These are phyloP conservation scores for Drosophila truncata DNA, from an alignment of 1,140 invertebrate genomes.

Conservation along the genomic window DNA sequence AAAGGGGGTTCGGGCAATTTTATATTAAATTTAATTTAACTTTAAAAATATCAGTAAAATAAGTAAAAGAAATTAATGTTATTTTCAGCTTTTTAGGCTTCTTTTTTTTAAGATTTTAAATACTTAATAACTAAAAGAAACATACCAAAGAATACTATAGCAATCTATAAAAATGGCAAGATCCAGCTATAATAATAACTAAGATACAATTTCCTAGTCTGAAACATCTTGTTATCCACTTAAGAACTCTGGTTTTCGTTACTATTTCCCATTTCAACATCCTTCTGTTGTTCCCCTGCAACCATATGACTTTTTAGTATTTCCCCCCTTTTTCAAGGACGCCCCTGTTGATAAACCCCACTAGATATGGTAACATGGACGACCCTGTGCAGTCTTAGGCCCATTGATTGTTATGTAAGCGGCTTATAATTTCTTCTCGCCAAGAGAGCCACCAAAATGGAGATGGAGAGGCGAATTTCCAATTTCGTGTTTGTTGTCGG, in stretches of 20 bases:
- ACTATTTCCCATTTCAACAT: neutral
- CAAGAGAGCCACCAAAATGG: slow-evolving; percentile 12
- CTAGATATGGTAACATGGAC: slow-evolving; percentile 31
- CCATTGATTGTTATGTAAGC: slow-evolving; percentile 64
- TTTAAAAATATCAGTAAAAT: too few relatives aligned
- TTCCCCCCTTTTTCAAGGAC: neutral
- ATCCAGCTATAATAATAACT: neutral
- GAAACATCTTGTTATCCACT: too few relatives aligned
- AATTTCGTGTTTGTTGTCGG: slow-evolving; percentile 49
- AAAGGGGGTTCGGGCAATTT: neutral
- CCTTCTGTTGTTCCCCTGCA: neutral
- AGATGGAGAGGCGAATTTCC: slow-evolving; percentile 34
- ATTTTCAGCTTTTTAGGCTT: neutral
- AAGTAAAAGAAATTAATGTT: neutral
- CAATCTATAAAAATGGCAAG: rapidly evolving
- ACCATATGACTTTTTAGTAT: rapidly evolving
- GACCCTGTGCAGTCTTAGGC: slow-evolving; percentile 28
- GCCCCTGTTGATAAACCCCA: slow-evolving; percentile 14
- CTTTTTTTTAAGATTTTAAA: too few relatives aligned
- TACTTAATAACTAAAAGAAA: neutral
- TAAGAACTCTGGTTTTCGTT: neutral
- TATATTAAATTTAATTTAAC: too few relatives aligned
- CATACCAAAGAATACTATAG: neutral
- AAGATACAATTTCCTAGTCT: neutral
- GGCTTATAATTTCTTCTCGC: slow-evolving; percentile 61